Evolutionary conservation across 2,797 vertebrate genomes (phyloP).

Genomic region (Taenioides sp.): DNA sequence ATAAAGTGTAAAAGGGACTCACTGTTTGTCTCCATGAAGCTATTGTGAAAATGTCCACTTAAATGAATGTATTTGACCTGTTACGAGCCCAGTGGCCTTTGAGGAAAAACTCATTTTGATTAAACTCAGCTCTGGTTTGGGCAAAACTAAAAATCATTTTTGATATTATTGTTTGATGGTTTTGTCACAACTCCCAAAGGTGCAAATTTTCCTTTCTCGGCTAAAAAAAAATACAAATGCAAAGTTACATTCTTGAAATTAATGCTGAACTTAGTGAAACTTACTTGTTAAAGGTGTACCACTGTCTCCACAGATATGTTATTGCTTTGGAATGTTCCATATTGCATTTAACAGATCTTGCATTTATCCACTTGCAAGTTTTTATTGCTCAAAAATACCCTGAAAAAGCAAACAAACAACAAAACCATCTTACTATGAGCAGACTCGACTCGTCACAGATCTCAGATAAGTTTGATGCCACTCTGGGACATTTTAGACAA

Average conservation of each 20-base stretch:
- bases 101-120: neutral
- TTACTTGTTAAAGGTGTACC: too few relatives aligned
- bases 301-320: too few relatives aligned
- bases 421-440: too few relatives aligned
- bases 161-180: neutral
- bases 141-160: neutral
- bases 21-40: neutral
- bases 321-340: too few relatives aligned
- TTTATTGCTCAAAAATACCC: too few relatives aligned
- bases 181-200: neutral
- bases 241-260: neutral
- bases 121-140: neutral
- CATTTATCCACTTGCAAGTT: too few relatives aligned
- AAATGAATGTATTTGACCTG: neutral
- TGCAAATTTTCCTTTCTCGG: neutral
- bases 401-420: too few relatives aligned
- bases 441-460: too few relatives aligned
- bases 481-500: too few relatives aligned
- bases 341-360: too few relatives aligned
- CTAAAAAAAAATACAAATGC: neutral
- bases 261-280: too few relatives aligned
- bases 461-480: too few relatives aligned
- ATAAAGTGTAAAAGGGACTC: neutral
- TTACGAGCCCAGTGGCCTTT: neutral
- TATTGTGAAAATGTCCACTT: slow-evolving; percentile 1